Conservation (phyloP, 2,113 vertebrate genomes). For the Mus musculus region DNA sequence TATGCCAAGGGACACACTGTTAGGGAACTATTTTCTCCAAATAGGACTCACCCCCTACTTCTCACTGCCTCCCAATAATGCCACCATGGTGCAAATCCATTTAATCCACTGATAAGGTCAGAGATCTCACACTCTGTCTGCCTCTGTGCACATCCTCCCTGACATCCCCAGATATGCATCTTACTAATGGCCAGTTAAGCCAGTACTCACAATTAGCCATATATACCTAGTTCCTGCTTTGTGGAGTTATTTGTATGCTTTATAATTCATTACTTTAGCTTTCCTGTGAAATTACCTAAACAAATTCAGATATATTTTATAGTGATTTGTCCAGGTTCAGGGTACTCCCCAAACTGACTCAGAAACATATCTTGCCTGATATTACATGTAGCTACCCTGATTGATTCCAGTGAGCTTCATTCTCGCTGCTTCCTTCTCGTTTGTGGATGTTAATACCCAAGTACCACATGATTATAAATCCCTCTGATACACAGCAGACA, state of each 20-base stretch:
- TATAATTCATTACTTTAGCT: neutral
- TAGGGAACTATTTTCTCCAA: neutral
- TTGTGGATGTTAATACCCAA: neutral
- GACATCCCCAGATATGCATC: neutral
- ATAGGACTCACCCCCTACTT: neutral
- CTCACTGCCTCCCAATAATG: neutral
- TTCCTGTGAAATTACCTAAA: slow-evolving; percentile 7
- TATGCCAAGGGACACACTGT: neutral
- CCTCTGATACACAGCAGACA: neutral
- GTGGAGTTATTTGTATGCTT: neutral
- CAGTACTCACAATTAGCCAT: neutral
- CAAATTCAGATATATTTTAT: slow-evolving; percentile 30
- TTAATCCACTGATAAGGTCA: neutral
- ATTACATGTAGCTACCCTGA: neutral
- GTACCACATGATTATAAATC: slow-evolving; percentile 11
- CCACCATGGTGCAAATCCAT: neutral
- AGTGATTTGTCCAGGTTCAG: neutral
- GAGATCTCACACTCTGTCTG: neutral
- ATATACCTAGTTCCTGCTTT: neutral
- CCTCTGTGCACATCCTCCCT: neutral
- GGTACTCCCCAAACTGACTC: neutral
- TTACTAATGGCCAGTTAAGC: neutral
- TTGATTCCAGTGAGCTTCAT: neutral
- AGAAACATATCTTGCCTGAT: neutral
- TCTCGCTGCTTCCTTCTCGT: neutral